phyloP scores from a whole-genome alignment of 64 coral and sea anemone genomes.

The Dendronephthya gigantea region DNA sequence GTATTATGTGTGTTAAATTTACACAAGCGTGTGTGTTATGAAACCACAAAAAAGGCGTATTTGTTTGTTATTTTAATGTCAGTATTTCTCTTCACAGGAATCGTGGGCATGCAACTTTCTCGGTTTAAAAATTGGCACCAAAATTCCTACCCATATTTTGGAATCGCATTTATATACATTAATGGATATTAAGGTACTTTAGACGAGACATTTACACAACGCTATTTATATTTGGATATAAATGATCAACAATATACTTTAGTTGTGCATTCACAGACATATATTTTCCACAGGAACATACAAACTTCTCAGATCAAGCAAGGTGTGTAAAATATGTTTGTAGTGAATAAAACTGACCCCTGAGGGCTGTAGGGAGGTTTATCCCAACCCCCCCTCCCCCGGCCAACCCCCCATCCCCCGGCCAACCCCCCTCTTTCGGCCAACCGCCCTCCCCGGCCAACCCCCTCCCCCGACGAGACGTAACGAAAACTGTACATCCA shows the following conservation, averaged over 20 bases:
- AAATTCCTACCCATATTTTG: background rate
- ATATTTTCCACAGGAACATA: background rate
- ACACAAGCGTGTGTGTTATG: background rate
- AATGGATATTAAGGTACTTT: slow-evolving; percentile 3
- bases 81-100: background rate
- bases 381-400: no score
- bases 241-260: background rate
- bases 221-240: no score
- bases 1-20: no score
- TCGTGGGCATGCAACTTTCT: slow-evolving; percentile 9
- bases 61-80: background rate
- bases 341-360: no score
- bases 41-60: no score
- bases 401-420: no score
- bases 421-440: no score
- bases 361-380: no score
- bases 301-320: background rate
- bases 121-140: background rate
- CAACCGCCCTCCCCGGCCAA: no score
- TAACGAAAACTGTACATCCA: no score
- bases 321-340: background rate
- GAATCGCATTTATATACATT: slow-evolving; percentile 2
- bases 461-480: no score
- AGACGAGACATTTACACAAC: no score
- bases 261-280: background rate